phyloP scores from a whole-genome alignment of 2,888 invertebrate species.

The Aporophyla nigra region DNA sequence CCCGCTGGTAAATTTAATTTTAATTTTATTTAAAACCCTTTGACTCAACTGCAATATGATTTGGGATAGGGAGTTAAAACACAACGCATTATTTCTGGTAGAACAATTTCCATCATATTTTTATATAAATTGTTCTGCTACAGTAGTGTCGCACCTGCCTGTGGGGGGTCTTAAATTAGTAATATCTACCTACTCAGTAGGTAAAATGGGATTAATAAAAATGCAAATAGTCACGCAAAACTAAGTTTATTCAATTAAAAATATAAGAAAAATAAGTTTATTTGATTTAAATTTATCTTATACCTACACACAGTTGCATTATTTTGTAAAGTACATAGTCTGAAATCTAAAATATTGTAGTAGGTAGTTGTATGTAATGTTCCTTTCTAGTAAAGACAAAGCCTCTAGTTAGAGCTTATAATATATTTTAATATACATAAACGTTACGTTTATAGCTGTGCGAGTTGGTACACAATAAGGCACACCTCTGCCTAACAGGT shows the following conservation, averaged over 20 bases:
- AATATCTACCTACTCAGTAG: too few species aligned
- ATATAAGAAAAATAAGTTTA: neutral
- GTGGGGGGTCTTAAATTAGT: neutral
- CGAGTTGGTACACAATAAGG: neutral
- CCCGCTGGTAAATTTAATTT: too few species aligned
- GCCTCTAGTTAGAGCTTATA: neutral
- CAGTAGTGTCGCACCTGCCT: neutral
- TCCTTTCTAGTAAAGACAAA: neutral
- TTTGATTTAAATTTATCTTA: neutral
- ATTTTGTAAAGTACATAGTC: neutral
- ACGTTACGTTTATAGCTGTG: neutral
- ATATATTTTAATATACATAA: neutral
- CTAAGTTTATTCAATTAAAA: conserved; percentile 27
- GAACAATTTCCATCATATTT: too few species aligned
- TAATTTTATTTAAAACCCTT: neutral
- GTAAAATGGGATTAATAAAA: conserved; percentile 15
- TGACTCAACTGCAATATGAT: neutral
- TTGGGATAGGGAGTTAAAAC: neutral
- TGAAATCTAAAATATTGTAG: neutral
- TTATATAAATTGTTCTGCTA: neutral
- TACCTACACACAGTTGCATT: neutral
- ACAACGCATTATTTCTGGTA: neutral
- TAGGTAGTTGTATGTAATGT: neutral
- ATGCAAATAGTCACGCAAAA: conserved; percentile 3
- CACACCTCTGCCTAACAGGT: too few species aligned